Evolutionary conservation across 2,113 vertebrate genomes (phyloP), one percentile per base, ranked within the genome.

Genomic region (Gymnorhina tibicen): DNA sequence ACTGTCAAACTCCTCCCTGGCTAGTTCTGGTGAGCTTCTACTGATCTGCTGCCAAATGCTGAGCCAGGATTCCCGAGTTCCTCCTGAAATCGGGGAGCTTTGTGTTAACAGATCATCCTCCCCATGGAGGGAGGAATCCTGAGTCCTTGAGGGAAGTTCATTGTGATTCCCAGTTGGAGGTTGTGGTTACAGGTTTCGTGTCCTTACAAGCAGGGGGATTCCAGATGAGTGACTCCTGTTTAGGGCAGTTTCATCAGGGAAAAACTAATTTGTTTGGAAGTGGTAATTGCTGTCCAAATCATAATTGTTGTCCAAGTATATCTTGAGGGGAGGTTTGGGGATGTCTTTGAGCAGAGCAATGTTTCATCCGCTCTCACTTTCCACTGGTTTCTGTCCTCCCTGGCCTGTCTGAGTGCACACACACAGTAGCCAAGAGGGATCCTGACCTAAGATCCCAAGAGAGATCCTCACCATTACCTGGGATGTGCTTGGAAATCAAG

Each of bases 341-440:
- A 44, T 10, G 27, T 18, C 56, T 27, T 19, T 26, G 16, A 83
- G 53, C 0, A 68, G 68, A 55, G 41, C 44, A 89, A 1, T 10
- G 33, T 14, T 50, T 49, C 32, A 33, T 15, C n/a, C 58, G 32
- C 52, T 60, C 16, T 37, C 32, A n/a, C 35, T 35, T 46, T 18
- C 23, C 42, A 10, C 11, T 22, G 20, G 10, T 23, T 63, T 42
- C 44, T 52, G 13, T 30, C 39, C 44, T 24, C 7, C 26, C 32
- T 10, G 58, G 9, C 35, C 68, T 46, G 42, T 15, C 32, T 18
- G 30, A 28, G 27, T 7, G 33, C n/a, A 13, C 11, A 7, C 0
- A 9, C 16, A 4, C 15, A 41, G 63, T 0, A 32, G 66, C 58
- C 30, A 27, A n/a, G 4, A 7, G 35, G 16, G 30, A 39, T n/a